Percentiles rank a stretch among this genome's conserved stretches.
Conservation (phyloP, 37 sponge, comb jelly and placozoan genomes). For the Dysidea cf. avara region DNA sequence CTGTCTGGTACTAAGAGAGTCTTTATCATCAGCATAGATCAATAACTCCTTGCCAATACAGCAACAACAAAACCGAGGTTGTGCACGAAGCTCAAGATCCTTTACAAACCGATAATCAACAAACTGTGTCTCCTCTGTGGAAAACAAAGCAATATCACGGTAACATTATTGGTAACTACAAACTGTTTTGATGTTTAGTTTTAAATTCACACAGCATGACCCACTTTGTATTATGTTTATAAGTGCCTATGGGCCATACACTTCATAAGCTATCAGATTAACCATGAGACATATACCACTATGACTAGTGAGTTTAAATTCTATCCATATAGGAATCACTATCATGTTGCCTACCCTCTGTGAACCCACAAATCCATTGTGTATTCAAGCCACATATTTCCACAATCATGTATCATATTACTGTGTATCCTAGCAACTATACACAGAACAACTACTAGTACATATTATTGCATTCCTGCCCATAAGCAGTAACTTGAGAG, state of each 20-base stretch:
- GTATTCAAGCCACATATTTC: too few species aligned
- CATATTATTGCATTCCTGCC: not conserved
- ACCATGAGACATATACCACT: too few species aligned
- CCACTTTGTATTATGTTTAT: not conserved
- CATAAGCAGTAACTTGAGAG: too few species aligned
- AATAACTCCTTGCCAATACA: slow-evolving; percentile 76
- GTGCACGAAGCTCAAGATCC: slow-evolving; percentile 72
- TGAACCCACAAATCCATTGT: too few species aligned
- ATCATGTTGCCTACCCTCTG: too few species aligned
- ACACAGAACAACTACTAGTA: not conserved
- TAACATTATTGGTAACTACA: too few species aligned
- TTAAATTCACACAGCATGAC: not conserved
- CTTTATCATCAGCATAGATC: slow-evolving; percentile 89
- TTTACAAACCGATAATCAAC: slow-evolving; percentile 88
- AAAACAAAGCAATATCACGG: not conserved
- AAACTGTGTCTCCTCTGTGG: slow-evolving; percentile 70
- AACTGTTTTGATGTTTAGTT: not conserved
- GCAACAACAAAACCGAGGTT: slow-evolving; percentile 76
- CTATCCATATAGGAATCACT: too few species aligned
- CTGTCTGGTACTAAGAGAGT: slow-evolving; percentile 46
- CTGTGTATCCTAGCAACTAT: too few species aligned
- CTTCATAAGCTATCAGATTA: too few species aligned
- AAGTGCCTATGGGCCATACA: too few species aligned
- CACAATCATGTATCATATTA: too few species aligned
- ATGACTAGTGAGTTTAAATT: too few species aligned